Base-by-base conservation (phyloP, 2,113 vertebrate species). In the Romanogobio albipinnatus region DNA sequence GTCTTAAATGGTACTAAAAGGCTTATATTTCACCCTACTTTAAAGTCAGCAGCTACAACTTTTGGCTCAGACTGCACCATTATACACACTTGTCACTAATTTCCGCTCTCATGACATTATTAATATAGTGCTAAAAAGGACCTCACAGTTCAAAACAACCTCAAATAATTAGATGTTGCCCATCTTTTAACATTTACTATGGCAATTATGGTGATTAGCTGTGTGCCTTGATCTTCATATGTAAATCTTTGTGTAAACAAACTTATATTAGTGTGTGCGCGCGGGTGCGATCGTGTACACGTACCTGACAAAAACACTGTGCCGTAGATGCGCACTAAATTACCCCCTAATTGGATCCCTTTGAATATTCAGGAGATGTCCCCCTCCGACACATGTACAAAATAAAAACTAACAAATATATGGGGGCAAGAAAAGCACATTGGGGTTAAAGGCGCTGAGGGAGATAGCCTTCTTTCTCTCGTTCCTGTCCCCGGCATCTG, bases 311-410 rank as follows among this genome's bases (percentile, higher is more conserved):
- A 86, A 61, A 82, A 66, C 73, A 73, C 45, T 45, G 73, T 24
- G 70, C 73, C n/a, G 15, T 77, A 85, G 74, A 64, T 29, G 33
- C 4, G 10, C 80, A 71, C 56, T 83, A 80, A 83, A 88, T 85
- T 88, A 85, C 45, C 77, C 78, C 33, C 81, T 90, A 89, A 90
- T 89, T 89, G 84, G 82, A 84, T 75, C 26, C 75, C 86, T 88
- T 86, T 90, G 86, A 89, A 91, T 89, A 87, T 89, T 89, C 87
- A 89, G 81, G 81, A 87, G 87, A 77, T 70, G 73, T 87, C 84
- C 74, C 85, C 53, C 71, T 83, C 76, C 83, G 81, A 87, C 86
- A 85, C 84, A 85, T 88, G 86, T 83, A 87, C 59, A 49, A 85
- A 84, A 85, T 82, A 86, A 86, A 82, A 87, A 80, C 68, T 39